Evolutionary conservation across 1,140 invertebrate genomes (phyloP), one percentile per base, ranked within the genome.

Genomic region (Drosophila repleta): DNA sequence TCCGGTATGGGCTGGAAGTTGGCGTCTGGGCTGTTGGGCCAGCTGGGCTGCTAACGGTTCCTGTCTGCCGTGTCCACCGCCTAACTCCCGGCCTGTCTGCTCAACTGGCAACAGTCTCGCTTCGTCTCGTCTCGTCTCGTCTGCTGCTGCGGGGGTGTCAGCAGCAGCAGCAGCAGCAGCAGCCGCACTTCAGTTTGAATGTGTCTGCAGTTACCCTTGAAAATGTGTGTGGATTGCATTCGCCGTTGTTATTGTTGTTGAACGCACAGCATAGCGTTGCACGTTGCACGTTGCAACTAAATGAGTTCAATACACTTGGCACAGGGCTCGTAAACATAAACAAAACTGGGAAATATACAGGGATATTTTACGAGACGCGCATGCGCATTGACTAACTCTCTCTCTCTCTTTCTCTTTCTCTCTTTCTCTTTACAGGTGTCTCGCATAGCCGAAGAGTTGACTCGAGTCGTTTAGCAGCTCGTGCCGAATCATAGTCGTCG

Each of bases 121-220:
- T 29, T 60, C 45, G 24, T 18, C 8, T 49, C 60, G 45, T 39
- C 45, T 60, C 45, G 24, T 18, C 8, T 29, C 62, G 35, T 39
- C 18, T 53, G 24, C 29, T 24, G 29, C 13, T 18, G 48, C 13
- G 41, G 53, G 60, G 49, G 35, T 57, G 39, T 43, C 39, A 57
- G 24, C 24, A 4, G 48, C 13, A 29, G 24, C 48, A 15, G 48
- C 20, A 13, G 20, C 20, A 21, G 18, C 6, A 20, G 17, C 29
- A 39, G 45, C 37, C 58, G 83, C 83, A 83, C 83, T 87, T 88
- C 79, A 88, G 72, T 70, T 70, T 74, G 55, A 88, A 89, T 88
- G 79, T 83, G 83, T 88, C 83, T 88, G 83, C 83, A 88, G 87
- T 88, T 88, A 88, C 83, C 83, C 83, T 88, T 88, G 83, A 88